A percentile compares a stretch with the other conserved stretches of the same genome.
Evolutionary conservation across 1,140 invertebrate species (phyloP).

Genomic region (Streblospio benedicti): DNA sequence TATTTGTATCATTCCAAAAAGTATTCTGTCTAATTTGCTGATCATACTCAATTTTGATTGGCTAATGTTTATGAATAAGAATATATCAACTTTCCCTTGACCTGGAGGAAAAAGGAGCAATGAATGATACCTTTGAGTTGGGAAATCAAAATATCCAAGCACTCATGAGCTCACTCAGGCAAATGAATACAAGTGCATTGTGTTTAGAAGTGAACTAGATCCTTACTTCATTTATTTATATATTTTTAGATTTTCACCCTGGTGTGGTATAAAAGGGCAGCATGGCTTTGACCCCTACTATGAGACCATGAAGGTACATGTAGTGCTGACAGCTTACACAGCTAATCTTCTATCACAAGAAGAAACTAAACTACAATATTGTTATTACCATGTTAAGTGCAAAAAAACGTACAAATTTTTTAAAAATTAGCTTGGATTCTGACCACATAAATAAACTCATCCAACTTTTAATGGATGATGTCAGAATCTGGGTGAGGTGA

Average conservation of each 20-base stretch:
- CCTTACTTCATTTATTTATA: background rate
- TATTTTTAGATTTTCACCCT: conserved; percentile 17
- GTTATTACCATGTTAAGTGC: no score
- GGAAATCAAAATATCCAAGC: background rate
- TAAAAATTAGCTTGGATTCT: no score
- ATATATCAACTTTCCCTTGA: background rate
- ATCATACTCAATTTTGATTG: background rate
- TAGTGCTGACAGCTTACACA: no score
- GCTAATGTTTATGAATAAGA: background rate
- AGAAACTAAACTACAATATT: no score
- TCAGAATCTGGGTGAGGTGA: no score
- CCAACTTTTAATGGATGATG: no score
- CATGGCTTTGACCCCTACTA: conserved; percentile 37
- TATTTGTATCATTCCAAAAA: no score
- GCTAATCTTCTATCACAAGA: no score
- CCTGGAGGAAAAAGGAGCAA: background rate
- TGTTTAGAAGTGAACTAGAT: background rate
- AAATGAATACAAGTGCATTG: background rate
- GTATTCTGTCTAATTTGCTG: no score
- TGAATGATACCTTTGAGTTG: background rate
- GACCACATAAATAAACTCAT: no score
- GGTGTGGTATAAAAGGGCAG: conserved; percentile 25
- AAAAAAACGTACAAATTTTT: no score
- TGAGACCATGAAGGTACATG: conserved; percentile 33
- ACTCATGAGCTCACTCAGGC: background rate